phyloP scores from a whole-genome alignment of 2,113 vertebrate genomes.

The Dendropsophus ebraccatus region DNA sequence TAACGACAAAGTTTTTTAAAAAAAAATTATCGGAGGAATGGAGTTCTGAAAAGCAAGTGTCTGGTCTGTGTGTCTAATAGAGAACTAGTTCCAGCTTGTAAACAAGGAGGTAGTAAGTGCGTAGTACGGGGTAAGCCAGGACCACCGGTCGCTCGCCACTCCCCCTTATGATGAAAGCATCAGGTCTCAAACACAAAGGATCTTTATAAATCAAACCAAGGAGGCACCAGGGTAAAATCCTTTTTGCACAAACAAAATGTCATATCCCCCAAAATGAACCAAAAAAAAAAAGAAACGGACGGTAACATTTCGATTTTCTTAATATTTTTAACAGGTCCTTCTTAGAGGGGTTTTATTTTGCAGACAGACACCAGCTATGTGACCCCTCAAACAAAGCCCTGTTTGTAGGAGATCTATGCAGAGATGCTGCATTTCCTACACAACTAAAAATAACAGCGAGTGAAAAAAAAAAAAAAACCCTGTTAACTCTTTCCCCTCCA shows the following conservation, averaged over 20 bases:
- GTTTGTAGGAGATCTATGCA: constrained; percentile 6
- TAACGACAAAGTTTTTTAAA: not conserved
- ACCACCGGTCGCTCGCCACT: constrained; percentile 45
- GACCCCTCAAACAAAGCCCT: constrained; percentile 42
- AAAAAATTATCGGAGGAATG: not conserved
- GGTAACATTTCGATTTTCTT: not conserved
- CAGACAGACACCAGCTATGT: not conserved
- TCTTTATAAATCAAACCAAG: constrained; percentile 48
- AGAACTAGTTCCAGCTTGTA: constrained; percentile 33
- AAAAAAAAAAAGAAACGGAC: not conserved
- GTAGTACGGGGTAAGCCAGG: constrained; percentile 23
- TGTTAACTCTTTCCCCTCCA: not conserved
- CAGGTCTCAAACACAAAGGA: constrained; percentile 49
- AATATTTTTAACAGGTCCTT: not conserved
- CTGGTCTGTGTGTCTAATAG: not conserved
- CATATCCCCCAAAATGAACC: no score
- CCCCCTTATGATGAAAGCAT: constrained; percentile 48
- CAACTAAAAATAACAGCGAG: constrained; percentile 28
- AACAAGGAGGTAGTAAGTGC: constrained; percentile 41
- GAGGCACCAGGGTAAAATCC: not conserved
- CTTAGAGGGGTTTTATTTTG: not conserved
- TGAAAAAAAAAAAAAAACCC: not conserved
- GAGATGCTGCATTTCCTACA: constrained; percentile 40
- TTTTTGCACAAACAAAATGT: not conserved
- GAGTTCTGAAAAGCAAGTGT: not conserved